These are phyloP conservation scores for Mimumesa dahlbomi DNA, from an alignment of 2,888 invertebrate species.

Conservation along the genomic window DNA sequence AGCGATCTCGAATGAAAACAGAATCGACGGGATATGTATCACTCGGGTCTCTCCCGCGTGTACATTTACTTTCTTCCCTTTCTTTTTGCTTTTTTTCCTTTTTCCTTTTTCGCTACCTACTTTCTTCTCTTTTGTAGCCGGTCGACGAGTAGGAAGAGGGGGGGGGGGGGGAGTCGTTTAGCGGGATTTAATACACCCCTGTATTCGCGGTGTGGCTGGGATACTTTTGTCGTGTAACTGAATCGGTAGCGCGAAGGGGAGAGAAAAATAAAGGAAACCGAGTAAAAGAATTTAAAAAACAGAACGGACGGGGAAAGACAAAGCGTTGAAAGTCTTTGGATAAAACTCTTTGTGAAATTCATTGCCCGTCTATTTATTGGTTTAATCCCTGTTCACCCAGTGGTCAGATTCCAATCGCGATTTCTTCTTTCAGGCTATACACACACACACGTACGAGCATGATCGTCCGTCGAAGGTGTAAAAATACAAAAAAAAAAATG, in stretches of 20 bases:
- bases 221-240: neutral
- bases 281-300: neutral
- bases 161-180: conserved; percentile 6
- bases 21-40: conserved; percentile 1
- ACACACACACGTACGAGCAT: no score
- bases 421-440: no score
- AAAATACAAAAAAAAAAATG: neutral
- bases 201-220: neutral
- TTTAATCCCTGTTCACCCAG: neutral
- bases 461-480: neutral
- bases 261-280: neutral
- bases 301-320: neutral
- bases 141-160: no score
- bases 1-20: conserved; percentile 22
- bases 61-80: neutral
- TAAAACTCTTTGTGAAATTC: neutral
- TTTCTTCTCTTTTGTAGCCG: neutral
- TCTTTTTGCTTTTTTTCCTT: neutral
- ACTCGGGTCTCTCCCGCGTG: neutral
- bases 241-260: neutral
- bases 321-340: neutral
- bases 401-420: conserved; percentile 13
- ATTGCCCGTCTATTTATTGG: conserved; percentile 17
- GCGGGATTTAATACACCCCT: neutral
- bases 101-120: neutral